Percentiles rank a stretch among this genome's conserved stretches.
Evolutionary conservation across 2,888 invertebrate species (phyloP).

Genomic region (Diaphora mendica): DNA sequence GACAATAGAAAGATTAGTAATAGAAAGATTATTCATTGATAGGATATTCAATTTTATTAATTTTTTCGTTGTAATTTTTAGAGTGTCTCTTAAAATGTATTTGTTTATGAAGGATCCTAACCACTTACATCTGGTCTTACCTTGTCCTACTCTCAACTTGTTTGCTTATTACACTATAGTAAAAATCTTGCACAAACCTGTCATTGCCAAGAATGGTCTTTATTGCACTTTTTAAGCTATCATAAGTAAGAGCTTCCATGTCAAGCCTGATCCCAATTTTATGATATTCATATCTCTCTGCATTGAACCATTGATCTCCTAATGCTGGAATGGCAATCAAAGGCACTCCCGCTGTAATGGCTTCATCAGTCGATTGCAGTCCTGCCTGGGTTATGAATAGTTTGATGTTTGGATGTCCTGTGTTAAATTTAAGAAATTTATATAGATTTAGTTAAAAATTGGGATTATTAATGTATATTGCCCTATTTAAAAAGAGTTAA

Average conservation of each 20-base stretch:
- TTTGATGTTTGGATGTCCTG: conserved; percentile 77
- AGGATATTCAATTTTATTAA: too few species aligned
- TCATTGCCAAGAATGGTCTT: conserved; percentile 46
- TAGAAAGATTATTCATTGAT: too few species aligned
- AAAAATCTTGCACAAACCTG: conserved; percentile 48
- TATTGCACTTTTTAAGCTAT: conserved; percentile 51
- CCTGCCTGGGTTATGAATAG: conserved; percentile 75
- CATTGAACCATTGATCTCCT: conserved; percentile 73
- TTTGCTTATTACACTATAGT: not conserved
- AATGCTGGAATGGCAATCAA: conserved; percentile 72
- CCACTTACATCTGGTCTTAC: too few species aligned
- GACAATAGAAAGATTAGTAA: too few species aligned
- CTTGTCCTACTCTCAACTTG: not conserved
- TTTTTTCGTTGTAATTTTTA: too few species aligned
- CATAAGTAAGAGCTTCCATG: conserved; percentile 54
- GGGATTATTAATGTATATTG: too few species aligned
- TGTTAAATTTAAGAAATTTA: too few species aligned
- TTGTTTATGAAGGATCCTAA: too few species aligned
- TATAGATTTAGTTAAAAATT: too few species aligned
- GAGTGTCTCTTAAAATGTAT: too few species aligned
- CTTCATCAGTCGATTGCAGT: conserved; percentile 75
- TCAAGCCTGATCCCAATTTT: conserved; percentile 65
- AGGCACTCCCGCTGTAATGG: conserved; percentile 70
- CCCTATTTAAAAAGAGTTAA: too few species aligned
- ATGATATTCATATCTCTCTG: conserved; percentile 56